Evolutionary conservation across 2,888 invertebrate genomes (phyloP).

Genomic region (Troglohyphantes excavatus): DNA sequence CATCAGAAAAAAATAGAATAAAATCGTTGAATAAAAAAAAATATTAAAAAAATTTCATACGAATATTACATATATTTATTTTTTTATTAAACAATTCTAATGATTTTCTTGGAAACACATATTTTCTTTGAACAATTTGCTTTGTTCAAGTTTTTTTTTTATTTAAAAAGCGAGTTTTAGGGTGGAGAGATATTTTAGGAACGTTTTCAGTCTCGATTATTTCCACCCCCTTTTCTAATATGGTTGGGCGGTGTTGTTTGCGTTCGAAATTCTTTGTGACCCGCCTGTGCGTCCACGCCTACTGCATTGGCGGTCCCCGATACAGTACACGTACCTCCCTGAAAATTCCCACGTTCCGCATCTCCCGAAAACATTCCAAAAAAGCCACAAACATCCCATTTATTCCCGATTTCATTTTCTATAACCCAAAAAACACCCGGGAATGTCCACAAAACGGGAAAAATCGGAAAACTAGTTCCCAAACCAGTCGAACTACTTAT

Average conservation of each 20-base stretch:
- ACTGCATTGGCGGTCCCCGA: conserved; percentile 76
- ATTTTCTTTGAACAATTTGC: too few species aligned
- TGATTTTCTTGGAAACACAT: too few species aligned
- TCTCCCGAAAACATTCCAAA: neutral
- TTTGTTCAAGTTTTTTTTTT: too few species aligned
- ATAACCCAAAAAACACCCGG: too few species aligned
- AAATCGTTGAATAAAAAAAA: neutral
- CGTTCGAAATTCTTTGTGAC: conserved; percentile 76
- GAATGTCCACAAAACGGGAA: neutral
- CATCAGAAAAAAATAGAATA: neutral
- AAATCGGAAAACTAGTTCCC: neutral
- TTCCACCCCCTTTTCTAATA: conserved; percentile 55
- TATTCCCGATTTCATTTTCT: too few species aligned
- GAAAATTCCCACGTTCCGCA: conserved; percentile 74
- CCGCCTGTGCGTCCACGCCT: conserved; percentile 79
- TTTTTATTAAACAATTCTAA: too few species aligned
- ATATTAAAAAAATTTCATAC: neutral
- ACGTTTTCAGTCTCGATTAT: neutral
- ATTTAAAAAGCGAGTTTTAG: too few species aligned
- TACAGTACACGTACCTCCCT: conserved; percentile 66
- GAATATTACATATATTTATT: too few species aligned
- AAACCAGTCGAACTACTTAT: conserved; percentile 49
- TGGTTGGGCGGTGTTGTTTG: conserved; percentile 79
- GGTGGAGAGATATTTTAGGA: neutral
- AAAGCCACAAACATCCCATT: neutral